Base-by-base conservation (phyloP, 2,797 vertebrate species). In the Etheostoma nigrum region DNA sequence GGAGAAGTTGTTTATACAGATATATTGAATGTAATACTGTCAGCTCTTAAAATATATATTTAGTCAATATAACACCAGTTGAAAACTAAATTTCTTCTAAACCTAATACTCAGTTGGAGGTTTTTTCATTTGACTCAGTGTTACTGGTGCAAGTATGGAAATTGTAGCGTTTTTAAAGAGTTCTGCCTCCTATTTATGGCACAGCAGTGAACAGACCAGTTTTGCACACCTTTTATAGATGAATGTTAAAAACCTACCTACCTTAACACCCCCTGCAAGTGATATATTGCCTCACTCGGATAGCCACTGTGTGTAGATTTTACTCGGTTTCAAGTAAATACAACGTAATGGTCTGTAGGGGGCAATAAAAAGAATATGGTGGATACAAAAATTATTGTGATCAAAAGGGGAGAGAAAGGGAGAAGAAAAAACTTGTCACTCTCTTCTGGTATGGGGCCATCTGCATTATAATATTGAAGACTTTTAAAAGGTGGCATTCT, bases 161-260 rank as follows among this genome's bases (percentile, higher is more conserved):
- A 75, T 67, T 14, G 72, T 25, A 12, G 49, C 59, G 42, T 71
- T 72, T 78, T 49, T 57, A 44, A 74, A 67, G 49, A 49, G 58
- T 55, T 64, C 62, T 68, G 60, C 71, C 59, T 64, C 51, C 57
- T 82, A 76, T 82, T 59, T 73, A 70, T 75, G 33, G 16, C 55
- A 65, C 61, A 67, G 59, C 62, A 64, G 74, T 69, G 44, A 72
- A 72, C 30, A 67, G 67, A 63, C 54, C 58, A 10, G 63, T 36
- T 49, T 78, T 70, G 52, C 49, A 40, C 67, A 77, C 53, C 65
- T 82, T 55, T 71, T 68, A 59, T 61, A 81, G 84, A 87, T 92
- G 76, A 85, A 91, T 92, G 82, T 86, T 88, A 76, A 89, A 86
- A 89, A 72, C 66, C 57, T 59, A 36, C 79, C 67, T 66, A 67